Evolutionary conservation across 2,797 vertebrate genomes (phyloP).

Genomic region (Odontamblyopus lacepedii): DNA sequence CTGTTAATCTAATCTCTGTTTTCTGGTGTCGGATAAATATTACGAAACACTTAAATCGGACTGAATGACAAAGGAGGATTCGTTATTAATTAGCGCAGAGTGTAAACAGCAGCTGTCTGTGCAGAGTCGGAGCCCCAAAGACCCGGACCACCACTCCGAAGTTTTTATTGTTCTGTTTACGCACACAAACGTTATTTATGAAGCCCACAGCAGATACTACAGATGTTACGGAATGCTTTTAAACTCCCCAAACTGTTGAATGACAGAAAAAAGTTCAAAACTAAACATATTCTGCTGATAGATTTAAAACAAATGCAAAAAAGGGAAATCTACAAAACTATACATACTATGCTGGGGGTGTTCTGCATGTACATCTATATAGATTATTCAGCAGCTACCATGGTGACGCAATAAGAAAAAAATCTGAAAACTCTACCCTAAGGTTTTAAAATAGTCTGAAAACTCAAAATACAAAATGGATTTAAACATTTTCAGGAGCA

Average conservation of each 20-base stretch:
- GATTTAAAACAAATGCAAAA: too few relatives aligned
- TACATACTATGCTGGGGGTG: too few relatives aligned
- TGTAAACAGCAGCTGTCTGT: not conserved
- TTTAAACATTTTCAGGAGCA: too few relatives aligned
- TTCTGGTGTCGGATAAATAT: not conserved
- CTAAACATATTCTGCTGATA: too few relatives aligned
- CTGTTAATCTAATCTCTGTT: not conserved
- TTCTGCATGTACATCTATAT: too few relatives aligned
- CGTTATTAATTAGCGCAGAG: not conserved
- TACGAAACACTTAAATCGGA: not conserved
- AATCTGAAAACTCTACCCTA: too few relatives aligned
- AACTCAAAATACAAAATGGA: too few relatives aligned
- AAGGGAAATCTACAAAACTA: too few relatives aligned
- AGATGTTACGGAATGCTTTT: not conserved
- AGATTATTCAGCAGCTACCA: too few relatives aligned
- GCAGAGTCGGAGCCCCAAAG: not conserved
- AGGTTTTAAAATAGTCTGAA: too few relatives aligned
- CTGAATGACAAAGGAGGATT: not conserved
- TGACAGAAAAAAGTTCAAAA: not conserved
- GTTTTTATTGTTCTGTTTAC: not conserved
- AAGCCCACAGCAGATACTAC: constrained; percentile 18
- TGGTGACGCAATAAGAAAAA: too few relatives aligned
- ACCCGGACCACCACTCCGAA: not conserved
- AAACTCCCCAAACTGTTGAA: constrained; percentile 10
- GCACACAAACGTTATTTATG: not conserved